Conservation (phyloP, 2,113 vertebrate genomes). For the Leptobrachium ailaonicum region DNA sequence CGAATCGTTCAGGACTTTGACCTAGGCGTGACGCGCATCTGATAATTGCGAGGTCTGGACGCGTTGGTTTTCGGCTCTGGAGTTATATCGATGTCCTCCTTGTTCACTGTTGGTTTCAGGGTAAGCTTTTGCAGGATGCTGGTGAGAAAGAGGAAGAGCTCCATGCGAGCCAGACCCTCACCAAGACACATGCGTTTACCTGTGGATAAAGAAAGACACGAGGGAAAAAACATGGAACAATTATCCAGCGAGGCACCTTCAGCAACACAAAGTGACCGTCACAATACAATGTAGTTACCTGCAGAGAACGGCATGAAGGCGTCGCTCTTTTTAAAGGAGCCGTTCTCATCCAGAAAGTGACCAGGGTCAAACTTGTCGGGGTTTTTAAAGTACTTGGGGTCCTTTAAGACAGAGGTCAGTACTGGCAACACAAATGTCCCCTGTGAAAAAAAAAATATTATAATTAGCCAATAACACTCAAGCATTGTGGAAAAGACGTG, state of each 20-base stretch:
- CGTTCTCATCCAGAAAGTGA: conserved; percentile 67
- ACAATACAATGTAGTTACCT: conserved; percentile 45
- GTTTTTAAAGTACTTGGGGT: conserved; percentile 6
- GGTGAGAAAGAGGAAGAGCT: conserved; percentile 17
- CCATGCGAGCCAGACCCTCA: conserved; percentile 9
- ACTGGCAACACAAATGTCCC: too few species aligned
- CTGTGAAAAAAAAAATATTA: too few species aligned
- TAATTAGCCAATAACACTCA: too few species aligned
- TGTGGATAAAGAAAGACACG: not conserved
- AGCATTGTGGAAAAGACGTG: too few species aligned
- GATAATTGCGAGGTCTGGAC: not conserved
- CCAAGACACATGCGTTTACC: conserved; percentile 25
- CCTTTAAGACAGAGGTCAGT: too few species aligned
- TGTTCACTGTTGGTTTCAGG: conserved; percentile 11
- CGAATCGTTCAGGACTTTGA: not conserved
- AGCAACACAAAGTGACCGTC: not conserved
- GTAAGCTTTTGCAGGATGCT: conserved; percentile 8
- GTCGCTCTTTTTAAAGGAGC: conserved; percentile 63
- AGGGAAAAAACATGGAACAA: too few species aligned
- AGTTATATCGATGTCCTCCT: conserved; percentile 4
- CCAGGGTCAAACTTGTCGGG: conserved; percentile 59
- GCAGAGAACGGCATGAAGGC: conserved; percentile 62
- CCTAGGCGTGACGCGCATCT: not conserved
- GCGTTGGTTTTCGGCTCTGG: conserved; percentile 22
- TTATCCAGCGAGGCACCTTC: not conserved